These are phyloP conservation scores for Fundulus diaphanus DNA, from an alignment of 2,797 vertebrate genomes.

Conservation along the genomic window DNA sequence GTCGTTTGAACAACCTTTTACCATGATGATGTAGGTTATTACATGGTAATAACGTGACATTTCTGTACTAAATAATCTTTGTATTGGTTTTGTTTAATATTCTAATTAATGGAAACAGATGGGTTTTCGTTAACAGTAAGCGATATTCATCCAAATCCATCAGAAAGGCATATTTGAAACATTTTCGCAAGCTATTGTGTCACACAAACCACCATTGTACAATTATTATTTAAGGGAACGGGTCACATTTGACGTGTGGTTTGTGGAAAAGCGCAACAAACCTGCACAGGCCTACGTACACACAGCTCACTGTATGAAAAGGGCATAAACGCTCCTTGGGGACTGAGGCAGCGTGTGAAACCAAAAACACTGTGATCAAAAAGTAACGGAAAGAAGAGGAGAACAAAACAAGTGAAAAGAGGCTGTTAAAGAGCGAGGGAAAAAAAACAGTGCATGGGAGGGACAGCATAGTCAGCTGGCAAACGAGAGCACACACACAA, in stretches of 20 bases:
- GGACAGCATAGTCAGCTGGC: slow-evolving; percentile 47
- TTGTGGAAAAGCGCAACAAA: slow-evolving; percentile 30
- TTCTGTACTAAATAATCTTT: too few species aligned
- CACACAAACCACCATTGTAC: slow-evolving; percentile 11
- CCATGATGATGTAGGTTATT: background rate
- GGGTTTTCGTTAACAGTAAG: background rate
- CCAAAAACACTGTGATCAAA: slow-evolving; percentile 72
- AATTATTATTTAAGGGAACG: slow-evolving; percentile 55
- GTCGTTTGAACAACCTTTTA: too few species aligned
- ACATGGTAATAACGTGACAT: background rate
- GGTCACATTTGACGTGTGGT: slow-evolving; percentile 61
- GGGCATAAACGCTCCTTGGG: slow-evolving; percentile 72
- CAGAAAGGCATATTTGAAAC: background rate
- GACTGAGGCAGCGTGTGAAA: slow-evolving; percentile 55
- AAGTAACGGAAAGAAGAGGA: slow-evolving; percentile 40
- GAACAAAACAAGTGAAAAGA: slow-evolving; percentile 59
- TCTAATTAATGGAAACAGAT: background rate
- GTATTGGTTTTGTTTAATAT: background rate
- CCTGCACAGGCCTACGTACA: slow-evolving; percentile 14
- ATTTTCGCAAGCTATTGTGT: background rate
- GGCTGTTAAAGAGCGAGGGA: slow-evolving; percentile 39
- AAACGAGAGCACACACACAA: slow-evolving; percentile 32
- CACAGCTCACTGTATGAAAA: slow-evolving; percentile 45
- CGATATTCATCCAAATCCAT: background rate
- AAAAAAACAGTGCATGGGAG: slow-evolving; percentile 40